Base-by-base conservation (phyloP, 2,113 vertebrate species). In the Cricetomys ansorgei region DNA sequence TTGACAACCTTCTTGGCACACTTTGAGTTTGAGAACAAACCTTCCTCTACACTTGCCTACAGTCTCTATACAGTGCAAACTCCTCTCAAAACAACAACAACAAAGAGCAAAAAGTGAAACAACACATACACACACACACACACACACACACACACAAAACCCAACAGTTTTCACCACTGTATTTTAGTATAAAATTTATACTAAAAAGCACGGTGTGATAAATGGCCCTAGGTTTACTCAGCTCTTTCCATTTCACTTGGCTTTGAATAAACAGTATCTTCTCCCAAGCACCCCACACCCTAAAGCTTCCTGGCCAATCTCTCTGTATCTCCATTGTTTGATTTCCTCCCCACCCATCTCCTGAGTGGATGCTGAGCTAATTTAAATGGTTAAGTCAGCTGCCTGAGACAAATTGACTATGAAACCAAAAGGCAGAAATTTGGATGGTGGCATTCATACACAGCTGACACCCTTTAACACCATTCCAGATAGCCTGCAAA, bases 281-380 rank as follows among this genome's bases (percentile, higher is more conserved):
- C 70, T 91, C 40, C 64, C 70, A 59, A 62, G 75, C 11, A 65
- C 45, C 75, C 76, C 85, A 94, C 95, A 93, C 94, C 90, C 84
- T 55, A 73, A 43, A 94, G 92, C 85, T 97, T 98, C 92, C 92
- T 86, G 90, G 88, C 80, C 89, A 95, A 86, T 91, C 40, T 94
- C 43, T 93, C 96, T 92, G 55, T 96, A 57, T 93, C 88, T 77
- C 88, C 37, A 97, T 95, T 97, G 97, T 97, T 92, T 89, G 37
- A 79, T 91, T 97, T 98, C 95, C 96, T 97, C 97, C 90, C 94
- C 97, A 97, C 94, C 97, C 94, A 92, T 65, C 84, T 95, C 70
- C 95, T 92, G 75, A 93, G 72, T 93, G 67, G 94, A 88, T 69
- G 70, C 93, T 93, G 90, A 85, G 12, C 70, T 90, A 92, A 92